Base-by-base conservation (phyloP, 2,113 vertebrate genomes). In the Clinocottus analis region DNA sequence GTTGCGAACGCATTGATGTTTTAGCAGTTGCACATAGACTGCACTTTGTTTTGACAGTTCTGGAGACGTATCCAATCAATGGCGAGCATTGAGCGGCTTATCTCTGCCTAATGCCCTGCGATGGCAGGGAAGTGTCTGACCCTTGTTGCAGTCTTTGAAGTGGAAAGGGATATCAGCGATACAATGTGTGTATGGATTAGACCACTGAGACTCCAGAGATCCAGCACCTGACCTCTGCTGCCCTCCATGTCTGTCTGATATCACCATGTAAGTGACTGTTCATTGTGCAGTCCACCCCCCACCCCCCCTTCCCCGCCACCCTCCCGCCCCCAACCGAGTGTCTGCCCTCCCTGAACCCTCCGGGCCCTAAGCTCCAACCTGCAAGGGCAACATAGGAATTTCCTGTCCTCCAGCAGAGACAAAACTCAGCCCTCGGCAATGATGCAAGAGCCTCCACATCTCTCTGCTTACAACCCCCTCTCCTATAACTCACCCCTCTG, bases 301-400 rank as follows among this genome's bases (percentile, higher is more conserved):
- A n/a, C n/a, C n/a, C n/a, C n/a, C n/a, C n/a, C n/a, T n/a, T n/a
- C n/a, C n/a, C n/a, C n/a, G n/a, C n/a, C n/a, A n/a, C n/a, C n/a
- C n/a, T n/a, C n/a, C n/a, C n/a, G n/a, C 75, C 61, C 43, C 72
- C 43, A 79, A 67, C 59, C 61, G 56, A 84, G 70, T 64, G 68
- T 71, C 85, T 91, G 84, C 71, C 75, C 85, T 85, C 84, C 78
- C 41, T 85, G 85, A 92, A 80, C 85, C 76, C 72, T 61, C 33
- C 19, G 66, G 63, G 79, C 75, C 70, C 31, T 77, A 56, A 85
- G 70, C 84, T 86, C 78, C 69, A 86, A 90, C 80, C 86, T 86
- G 74, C 77, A 68, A 87, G 89, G 78, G 76, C 83, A 80, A 43
- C 82, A 86, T 35, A 90, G 88, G 90, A 92, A 94, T 91, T 90